Evolutionary conservation across 2,888 invertebrate genomes (phyloP).

Genomic region (Doris montereyensis): DNA sequence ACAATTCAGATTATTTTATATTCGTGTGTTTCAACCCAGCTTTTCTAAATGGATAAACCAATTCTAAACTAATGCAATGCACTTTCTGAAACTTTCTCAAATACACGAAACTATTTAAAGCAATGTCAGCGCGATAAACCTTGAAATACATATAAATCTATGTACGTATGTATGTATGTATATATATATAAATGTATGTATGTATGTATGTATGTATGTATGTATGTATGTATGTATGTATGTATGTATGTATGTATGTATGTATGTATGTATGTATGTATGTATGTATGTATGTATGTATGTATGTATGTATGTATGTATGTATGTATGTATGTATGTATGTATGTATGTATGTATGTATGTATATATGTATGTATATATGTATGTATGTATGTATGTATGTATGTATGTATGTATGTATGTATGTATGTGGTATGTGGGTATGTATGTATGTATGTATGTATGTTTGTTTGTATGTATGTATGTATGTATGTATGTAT

Average conservation of each 20-base stretch:
- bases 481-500: too few relatives aligned
- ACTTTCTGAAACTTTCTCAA: too few relatives aligned
- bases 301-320: constrained; percentile 17
- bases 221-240: constrained; percentile 4
- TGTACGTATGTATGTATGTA: neutral
- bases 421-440: constrained; percentile 16
- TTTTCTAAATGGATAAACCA: too few relatives aligned
- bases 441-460: constrained; percentile 10
- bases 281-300: constrained; percentile 11
- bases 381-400: constrained; percentile 8
- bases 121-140: too few relatives aligned
- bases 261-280: neutral
- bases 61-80: too few relatives aligned
- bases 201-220: constrained; percentile 6
- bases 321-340: constrained; percentile 10
- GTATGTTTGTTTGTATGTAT: neutral
- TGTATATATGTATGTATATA: neutral
- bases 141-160: neutral
- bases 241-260: constrained; percentile 4
- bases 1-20: too few relatives aligned
- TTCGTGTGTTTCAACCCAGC: too few relatives aligned
- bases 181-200: neutral
- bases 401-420: constrained; percentile 2
- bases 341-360: constrained; percentile 1
- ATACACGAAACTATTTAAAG: too few relatives aligned